Percentiles rank a stretch among this genome's conserved stretches.
These are phyloP conservation scores for Sinosuthora webbiana DNA, from an alignment of 2,113 vertebrate genomes.

Conservation along the genomic window DNA sequence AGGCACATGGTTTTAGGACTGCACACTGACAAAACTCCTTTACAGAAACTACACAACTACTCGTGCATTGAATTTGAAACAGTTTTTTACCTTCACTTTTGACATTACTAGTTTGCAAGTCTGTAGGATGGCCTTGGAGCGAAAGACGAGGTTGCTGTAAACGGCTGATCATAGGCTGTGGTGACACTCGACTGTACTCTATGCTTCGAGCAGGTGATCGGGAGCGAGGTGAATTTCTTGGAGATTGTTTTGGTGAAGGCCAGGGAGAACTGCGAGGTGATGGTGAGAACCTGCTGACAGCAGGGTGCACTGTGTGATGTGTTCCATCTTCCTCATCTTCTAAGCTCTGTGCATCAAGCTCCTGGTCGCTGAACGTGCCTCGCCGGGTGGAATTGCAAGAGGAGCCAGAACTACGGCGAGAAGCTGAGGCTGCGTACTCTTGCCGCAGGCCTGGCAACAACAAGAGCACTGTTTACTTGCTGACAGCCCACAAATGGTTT, in stretches of 20 bases:
- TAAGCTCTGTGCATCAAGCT: constrained; percentile 94
- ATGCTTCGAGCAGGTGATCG: constrained; percentile 91
- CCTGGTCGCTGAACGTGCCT: constrained; percentile 95
- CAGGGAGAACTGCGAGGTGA: constrained; percentile 93
- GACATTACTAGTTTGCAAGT: constrained; percentile 88
- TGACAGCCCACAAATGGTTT: not conserved
- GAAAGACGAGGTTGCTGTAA: constrained; percentile 96
- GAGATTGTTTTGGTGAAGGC: constrained; percentile 87
- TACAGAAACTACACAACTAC: not conserved
- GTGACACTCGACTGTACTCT: constrained; percentile 88
- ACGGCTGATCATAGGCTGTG: constrained; percentile 93
- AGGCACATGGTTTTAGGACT: not conserved
- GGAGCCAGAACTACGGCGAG: constrained; percentile 94
- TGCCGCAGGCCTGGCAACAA: constrained; percentile 88
- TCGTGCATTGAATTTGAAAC: not conserved
- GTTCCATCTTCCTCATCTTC: constrained; percentile 93
- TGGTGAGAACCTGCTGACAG: constrained; percentile 89
- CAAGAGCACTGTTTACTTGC: not conserved
- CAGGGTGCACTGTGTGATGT: constrained; percentile 85
- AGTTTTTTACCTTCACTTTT: constrained; percentile 91
- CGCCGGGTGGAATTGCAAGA: constrained; percentile 93
- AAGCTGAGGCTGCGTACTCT: constrained; percentile 92
- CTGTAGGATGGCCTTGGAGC: constrained; percentile 88
- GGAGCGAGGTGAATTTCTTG: constrained; percentile 91
- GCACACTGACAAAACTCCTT: not conserved